Evolutionary conservation across 2,797 vertebrate genomes (phyloP), one percentile per base, ranked within the genome.

Genomic region (Manis crassicaudata): DNA sequence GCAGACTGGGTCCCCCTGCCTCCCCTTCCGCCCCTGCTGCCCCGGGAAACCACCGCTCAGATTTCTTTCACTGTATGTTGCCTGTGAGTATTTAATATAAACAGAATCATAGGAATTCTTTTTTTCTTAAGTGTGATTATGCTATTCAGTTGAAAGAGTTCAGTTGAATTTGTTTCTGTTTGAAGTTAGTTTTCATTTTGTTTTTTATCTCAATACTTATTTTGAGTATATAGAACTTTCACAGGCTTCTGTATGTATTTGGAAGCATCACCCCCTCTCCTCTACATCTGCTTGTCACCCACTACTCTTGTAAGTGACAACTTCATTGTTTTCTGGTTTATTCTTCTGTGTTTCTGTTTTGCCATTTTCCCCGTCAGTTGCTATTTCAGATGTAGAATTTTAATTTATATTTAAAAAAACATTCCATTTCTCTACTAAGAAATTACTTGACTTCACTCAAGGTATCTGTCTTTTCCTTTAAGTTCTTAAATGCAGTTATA

Each of bases 1-100:
- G 52, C 23, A 56, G 18, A 52, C 8, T 67, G 50, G 0, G 18
- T 3, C 2, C 16, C 6, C 20, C 17, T 1, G 20, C 25, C 1
- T 5, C 14, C 14, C 6, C 16, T 35, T 6, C 72, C 23, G 8
- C 0, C 23, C 27, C 43, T 6, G 20, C 6, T 7, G 46, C 6
- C 23, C 3, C 27, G 76, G 82, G 32, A 46, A 87, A 7, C 8
- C 35, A 10, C 40, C 58, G 25, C 5, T 70, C 40, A 63, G n/a
- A 12, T 43, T 84, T 58, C 12, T 60, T 92, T 23, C 16, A 35
- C n/a, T 32, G 8, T 56, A 6, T 37, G 3, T 58, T 63, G 29
- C 29, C 43, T 73, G 11, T 52, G 84, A 62, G 35, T 84, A 50
- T 65, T 77, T 72, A 65, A 60, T 11, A 46, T 16, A 20, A 56